A percentile compares a stretch with the other conserved stretches of the same genome.
Evolutionary conservation across 2,113 vertebrate species (phyloP).

Genomic region (Tachysurus vachellii): DNA sequence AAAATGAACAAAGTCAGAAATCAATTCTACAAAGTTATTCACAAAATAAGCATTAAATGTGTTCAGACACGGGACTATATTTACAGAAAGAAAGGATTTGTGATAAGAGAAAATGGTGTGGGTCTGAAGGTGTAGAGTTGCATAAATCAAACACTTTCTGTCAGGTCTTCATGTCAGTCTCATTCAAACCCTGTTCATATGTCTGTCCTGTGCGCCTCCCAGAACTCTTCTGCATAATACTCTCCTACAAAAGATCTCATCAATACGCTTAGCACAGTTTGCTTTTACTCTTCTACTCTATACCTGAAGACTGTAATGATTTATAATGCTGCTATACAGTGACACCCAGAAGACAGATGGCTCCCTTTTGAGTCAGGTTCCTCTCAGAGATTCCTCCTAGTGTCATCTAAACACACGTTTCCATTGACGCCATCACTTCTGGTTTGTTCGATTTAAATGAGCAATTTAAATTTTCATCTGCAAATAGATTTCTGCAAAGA

Average conservation of each 20-base stretch:
- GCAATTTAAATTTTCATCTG: not conserved
- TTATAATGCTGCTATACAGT: not conserved
- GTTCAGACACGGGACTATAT: not conserved
- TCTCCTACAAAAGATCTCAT: not conserved
- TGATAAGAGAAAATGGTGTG: not conserved
- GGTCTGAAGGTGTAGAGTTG: not conserved
- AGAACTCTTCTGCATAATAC: not conserved
- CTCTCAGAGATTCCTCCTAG: not conserved
- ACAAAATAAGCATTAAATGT: not conserved
- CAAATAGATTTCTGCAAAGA: not conserved
- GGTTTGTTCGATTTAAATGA: not conserved
- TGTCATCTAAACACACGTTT: not conserved
- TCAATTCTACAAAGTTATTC: not conserved
- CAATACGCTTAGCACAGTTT: not conserved
- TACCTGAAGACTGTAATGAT: not conserved
- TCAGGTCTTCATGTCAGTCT: not conserved
- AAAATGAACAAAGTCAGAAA: not conserved
- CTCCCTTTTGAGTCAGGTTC: not conserved
- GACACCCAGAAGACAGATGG: not conserved
- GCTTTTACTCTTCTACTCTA: not conserved
- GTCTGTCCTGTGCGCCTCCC: not conserved
- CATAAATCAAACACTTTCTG: not conserved
- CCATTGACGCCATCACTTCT: not conserved
- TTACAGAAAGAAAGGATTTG: not conserved
- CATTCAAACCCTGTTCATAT: not conserved